These are phyloP conservation scores for Hiodon tergisus DNA, from an alignment of 2,113 vertebrate species.

Conservation along the genomic window DNA sequence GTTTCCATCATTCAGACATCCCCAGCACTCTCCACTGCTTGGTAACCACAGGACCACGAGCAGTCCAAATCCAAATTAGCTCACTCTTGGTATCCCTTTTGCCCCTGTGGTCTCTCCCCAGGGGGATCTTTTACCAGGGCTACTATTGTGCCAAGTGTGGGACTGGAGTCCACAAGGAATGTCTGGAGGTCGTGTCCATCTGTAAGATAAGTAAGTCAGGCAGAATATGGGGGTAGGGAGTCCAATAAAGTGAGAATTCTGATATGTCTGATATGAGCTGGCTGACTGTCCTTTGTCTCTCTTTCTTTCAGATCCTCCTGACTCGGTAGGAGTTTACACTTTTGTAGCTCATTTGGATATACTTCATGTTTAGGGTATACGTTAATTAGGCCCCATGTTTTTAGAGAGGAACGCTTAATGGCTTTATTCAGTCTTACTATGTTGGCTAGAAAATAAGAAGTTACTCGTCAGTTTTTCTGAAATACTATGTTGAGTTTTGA, in stretches of 20 bases:
- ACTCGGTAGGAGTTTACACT: conserved; percentile 35
- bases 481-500: too few species aligned
- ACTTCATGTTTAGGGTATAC: neutral
- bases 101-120: conserved; percentile 35
- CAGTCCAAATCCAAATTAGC: too few species aligned
- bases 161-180: conserved; percentile 91
- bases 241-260: neutral
- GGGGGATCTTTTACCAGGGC: conserved; percentile 96
- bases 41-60: too few species aligned
- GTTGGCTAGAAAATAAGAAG: too few species aligned
- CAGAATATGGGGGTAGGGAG: neutral
- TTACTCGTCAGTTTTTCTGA: too few species aligned
- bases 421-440: too few species aligned
- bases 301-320: conserved; percentile 35
- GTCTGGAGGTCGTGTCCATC: conserved; percentile 87
- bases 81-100: neutral
- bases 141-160: conserved; percentile 90
- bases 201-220: conserved; percentile 87
- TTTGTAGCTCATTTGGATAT: neutral
- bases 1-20: too few species aligned
- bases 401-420: too few species aligned
- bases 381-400: too few species aligned
- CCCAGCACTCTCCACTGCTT: too few species aligned
- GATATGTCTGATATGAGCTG: neutral
- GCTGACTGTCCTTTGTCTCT: neutral